A percentile compares a stretch with the other conserved stretches of the same genome.
phyloP scores from a whole-genome alignment of 2,888 invertebrate genomes.

The Zaprionus lineosus region DNA sequence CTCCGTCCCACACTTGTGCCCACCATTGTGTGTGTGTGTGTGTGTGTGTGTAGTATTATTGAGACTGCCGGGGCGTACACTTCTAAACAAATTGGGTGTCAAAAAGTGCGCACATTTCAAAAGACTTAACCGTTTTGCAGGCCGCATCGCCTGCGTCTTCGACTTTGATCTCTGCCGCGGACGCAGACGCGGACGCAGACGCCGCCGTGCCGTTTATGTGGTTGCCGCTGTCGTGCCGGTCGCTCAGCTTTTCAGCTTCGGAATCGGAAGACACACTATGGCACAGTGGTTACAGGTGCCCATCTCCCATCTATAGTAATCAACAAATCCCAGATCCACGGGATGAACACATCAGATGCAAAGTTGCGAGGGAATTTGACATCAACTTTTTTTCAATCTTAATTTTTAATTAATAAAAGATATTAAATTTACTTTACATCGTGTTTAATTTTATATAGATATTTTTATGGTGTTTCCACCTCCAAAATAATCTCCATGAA shows the following conservation, averaged over 20 bases:
- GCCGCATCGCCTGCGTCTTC: slow-evolving; percentile 34
- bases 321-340: too few species aligned
- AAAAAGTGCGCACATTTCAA: slow-evolving; percentile 79
- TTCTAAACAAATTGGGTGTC: slow-evolving; percentile 80
- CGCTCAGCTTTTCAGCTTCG: slow-evolving; percentile 14
- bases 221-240: slow-evolving; percentile 47
- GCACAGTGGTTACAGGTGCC: slow-evolving; percentile 47
- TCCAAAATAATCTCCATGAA: too few species aligned
- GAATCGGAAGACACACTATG: slow-evolving; percentile 17
- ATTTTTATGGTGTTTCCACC: too few species aligned
- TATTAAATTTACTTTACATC: too few species aligned
- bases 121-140: slow-evolving; percentile 77
- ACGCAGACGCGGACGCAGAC: slow-evolving; percentile 61
- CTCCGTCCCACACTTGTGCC: background rate
- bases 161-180: slow-evolving; percentile 67
- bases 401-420: too few species aligned
- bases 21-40: background rate
- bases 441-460: too few species aligned
- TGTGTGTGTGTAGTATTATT: background rate
- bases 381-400: too few species aligned
- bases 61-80: slow-evolving; percentile 49
- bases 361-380: too few species aligned
- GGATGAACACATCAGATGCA: too few species aligned
- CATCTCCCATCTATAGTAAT: too few species aligned
- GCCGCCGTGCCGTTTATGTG: slow-evolving; percentile 54